phyloP scores from a whole-genome alignment of 2,888 invertebrate genomes.

The Epiblema foenella region DNA sequence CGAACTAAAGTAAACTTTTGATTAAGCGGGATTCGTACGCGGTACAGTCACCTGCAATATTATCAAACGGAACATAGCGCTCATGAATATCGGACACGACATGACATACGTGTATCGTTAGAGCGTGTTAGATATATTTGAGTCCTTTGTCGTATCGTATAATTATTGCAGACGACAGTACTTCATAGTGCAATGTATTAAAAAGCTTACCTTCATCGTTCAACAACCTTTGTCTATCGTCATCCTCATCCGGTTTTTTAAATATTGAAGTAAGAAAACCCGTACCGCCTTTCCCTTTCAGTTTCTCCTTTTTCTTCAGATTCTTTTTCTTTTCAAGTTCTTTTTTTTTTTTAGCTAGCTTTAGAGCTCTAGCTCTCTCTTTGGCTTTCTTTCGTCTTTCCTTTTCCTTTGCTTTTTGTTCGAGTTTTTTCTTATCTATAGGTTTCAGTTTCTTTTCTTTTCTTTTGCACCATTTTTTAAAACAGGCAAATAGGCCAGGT shows the following conservation, averaged over 20 bases:
- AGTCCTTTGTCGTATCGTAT: neutral
- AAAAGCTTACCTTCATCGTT: slow-evolving; percentile 27
- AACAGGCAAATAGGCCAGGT: neutral
- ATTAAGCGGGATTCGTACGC: too few relatives aligned
- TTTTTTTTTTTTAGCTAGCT: neutral
- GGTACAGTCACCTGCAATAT: neutral
- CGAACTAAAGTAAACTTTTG: too few relatives aligned
- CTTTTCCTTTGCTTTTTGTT: neutral
- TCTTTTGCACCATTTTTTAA: neutral
- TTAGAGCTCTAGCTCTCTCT: neutral
- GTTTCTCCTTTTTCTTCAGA: neutral
- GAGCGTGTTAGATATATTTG: neutral
- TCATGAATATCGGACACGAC: neutral
- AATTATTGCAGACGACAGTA: neutral
- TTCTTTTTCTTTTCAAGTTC: neutral
- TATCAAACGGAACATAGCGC: neutral
- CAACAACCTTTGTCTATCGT: slow-evolving; percentile 22
- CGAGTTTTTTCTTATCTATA: neutral
- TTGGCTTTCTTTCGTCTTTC: neutral
- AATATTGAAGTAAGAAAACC: slow-evolving; percentile 21
- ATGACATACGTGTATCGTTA: too few relatives aligned
- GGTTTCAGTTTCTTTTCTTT: neutral
- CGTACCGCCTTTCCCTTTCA: neutral
- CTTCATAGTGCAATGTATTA: neutral
- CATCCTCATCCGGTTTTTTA: slow-evolving; percentile 9